Base-by-base conservation (phyloP, 2,113 vertebrate genomes). In the Dendrocopos noguchii region DNA sequence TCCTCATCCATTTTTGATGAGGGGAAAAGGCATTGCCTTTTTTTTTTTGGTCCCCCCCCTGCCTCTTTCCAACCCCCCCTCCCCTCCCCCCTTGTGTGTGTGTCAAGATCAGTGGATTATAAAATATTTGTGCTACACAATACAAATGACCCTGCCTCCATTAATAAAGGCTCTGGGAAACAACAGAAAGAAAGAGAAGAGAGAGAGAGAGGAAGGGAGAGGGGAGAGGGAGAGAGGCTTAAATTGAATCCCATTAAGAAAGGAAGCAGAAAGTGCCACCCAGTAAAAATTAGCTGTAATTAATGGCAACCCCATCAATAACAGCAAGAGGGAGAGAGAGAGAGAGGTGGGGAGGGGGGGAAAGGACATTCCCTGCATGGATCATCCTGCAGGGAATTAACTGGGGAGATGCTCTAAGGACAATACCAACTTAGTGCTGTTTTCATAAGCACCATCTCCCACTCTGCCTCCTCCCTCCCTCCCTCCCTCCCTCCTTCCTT, bases 1-100 rank as follows among this genome's bases (percentile, higher is more conserved):
- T 98, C 98, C 98, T 98, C 98, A 98, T 99, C 92, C 98, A 99
- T 99, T 98, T 99, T 99, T 99, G 98, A 99, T 99, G 97, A 98
- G n/a, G 96, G 94, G 39, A 42, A 98, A 98, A 20, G 98, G 98
- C 98, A 98, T 98, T 98, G 98, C 98, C 98, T 98, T 98, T 98
- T 98, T 98, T 47, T 47, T n/a, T n/a, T 47, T 42, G 39, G 10
- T 42, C 39, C 39, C 39, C 9, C 13, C 39, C 39, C 13, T 42
- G n/a, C n/a, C n/a, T 42, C 13, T 42, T 42, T 42, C n/a, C n/a
- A n/a, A n/a, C n/a, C n/a, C n/a, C n/a, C n/a, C n/a, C n/a, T n/a
- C n/a, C n/a, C n/a, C n/a, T 42, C 10, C 39, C 39, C 39, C 12
- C 39, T 42, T 42, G 39, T 42, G 39, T 42, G 39, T 42, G 39